These are phyloP conservation scores for Sitophilus oryzae DNA, from an alignment of 1,140 invertebrate genomes.

Conservation along the genomic window DNA sequence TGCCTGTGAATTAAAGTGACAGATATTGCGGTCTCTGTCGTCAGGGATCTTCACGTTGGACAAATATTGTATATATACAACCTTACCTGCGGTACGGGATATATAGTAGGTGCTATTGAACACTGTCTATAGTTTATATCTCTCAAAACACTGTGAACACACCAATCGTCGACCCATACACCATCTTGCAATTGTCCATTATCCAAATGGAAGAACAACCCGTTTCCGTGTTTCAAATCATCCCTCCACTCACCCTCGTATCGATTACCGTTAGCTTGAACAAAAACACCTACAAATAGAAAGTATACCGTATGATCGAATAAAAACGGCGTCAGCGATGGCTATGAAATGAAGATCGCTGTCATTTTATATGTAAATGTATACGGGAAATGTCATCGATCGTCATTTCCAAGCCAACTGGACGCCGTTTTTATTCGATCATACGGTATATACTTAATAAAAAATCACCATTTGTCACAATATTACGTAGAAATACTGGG, in stretches of 20 bases:
- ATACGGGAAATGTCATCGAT: too few relatives aligned
- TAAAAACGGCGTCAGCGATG: too few relatives aligned
- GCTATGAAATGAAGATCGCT: too few relatives aligned
- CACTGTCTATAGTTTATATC: conserved; percentile 53
- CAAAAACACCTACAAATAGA: conserved; percentile 28
- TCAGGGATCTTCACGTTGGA: too few relatives aligned
- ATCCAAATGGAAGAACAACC: conserved; percentile 54
- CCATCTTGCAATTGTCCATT: conserved; percentile 57
- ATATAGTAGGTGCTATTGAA: conserved; percentile 47
- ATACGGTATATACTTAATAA: background rate
- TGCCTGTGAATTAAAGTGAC: too few relatives aligned
- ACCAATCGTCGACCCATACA: conserved; percentile 49
- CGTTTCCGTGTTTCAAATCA: conserved; percentile 52
- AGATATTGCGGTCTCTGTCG: too few relatives aligned
- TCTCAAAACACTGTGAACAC: conserved; percentile 48
- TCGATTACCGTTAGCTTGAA: conserved; percentile 49
- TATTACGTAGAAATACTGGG: too few relatives aligned
- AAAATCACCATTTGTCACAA: too few relatives aligned
- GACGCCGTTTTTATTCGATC: too few relatives aligned
- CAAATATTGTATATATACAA: too few relatives aligned
- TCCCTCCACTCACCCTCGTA: conserved; percentile 56
- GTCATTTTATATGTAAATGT: too few relatives aligned
- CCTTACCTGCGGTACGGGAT: conserved; percentile 51
- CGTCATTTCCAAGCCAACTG: too few relatives aligned
- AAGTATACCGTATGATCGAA: background rate